Percentiles rank a stretch among this genome's conserved stretches.
phyloP scores from a whole-genome alignment of 2,888 invertebrate genomes.

The Alitta virens region DNA sequence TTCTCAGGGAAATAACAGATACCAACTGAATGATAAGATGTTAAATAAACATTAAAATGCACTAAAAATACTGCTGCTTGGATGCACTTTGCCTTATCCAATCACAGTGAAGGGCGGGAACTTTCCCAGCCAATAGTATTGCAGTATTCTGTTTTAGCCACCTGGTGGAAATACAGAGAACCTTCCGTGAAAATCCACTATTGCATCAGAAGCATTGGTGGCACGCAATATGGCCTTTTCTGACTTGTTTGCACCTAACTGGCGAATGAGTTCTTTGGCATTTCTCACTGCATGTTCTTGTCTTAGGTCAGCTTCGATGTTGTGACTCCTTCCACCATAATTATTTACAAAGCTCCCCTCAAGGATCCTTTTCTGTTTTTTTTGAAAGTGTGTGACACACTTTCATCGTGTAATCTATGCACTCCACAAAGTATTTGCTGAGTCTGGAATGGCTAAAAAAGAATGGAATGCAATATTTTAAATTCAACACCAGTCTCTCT shows the following conservation, averaged over 20 bases:
- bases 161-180: background rate
- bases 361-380: background rate
- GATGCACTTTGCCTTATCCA: no score
- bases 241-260: slow-evolving; percentile 1
- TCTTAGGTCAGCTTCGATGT: slow-evolving; percentile 1
- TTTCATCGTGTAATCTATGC: background rate
- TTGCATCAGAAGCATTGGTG: background rate
- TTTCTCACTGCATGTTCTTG: background rate
- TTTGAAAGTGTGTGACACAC: background rate
- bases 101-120: no score
- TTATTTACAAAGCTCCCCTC: slow-evolving; percentile 1
- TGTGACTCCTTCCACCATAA: background rate
- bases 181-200: background rate
- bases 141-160: no score
- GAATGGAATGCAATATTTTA: slow-evolving; percentile 5
- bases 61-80: no score
- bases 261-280: background rate
- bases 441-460: slow-evolving; percentile 1
- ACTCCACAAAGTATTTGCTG: slow-evolving; percentile 1
- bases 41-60: no score
- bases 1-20: no score
- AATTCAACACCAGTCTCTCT: background rate
- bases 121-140: no score
- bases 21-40: no score
- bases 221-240: background rate